phyloP scores from a whole-genome alignment of 2,888 invertebrate species.

The Selenia dentaria region DNA sequence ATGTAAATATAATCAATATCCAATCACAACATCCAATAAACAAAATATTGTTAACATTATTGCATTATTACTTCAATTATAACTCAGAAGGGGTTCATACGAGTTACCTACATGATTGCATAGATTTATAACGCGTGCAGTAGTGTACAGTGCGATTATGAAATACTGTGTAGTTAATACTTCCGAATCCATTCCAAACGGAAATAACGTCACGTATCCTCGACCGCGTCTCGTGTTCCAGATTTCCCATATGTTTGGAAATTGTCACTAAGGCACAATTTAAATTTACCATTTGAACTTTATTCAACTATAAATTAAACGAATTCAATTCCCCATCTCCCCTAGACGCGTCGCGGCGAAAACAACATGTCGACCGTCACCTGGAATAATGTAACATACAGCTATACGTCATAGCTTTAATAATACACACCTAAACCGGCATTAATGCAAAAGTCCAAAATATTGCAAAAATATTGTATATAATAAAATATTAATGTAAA shows the following conservation, averaged over 20 bases:
- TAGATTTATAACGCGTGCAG: constrained; percentile 44
- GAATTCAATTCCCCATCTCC: constrained; percentile 63
- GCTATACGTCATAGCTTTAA: constrained; percentile 17
- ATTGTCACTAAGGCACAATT: constrained; percentile 82
- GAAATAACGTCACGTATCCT: constrained; percentile 39
- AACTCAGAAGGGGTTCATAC: constrained; percentile 64
- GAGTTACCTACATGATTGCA: constrained; percentile 22
- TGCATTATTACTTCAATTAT: constrained; percentile 66
- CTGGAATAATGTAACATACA: constrained; percentile 7
- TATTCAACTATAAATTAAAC: constrained; percentile 74
- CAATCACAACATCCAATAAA: constrained; percentile 80
- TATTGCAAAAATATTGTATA: constrained; percentile 46
- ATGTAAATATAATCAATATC: constrained; percentile 64
- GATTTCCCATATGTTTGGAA: constrained; percentile 55
- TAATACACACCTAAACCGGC: constrained; percentile 36
- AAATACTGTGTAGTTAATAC: constrained; percentile 50
- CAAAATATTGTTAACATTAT: constrained; percentile 73
- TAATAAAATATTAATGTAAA: constrained; percentile 39
- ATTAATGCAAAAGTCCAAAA: constrained; percentile 39
- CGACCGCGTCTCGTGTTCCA: constrained; percentile 43
- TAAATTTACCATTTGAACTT: constrained; percentile 80
- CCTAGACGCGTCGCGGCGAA: neutral
- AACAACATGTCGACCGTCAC: neutral
- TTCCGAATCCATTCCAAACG: constrained; percentile 40
- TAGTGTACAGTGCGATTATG: constrained; percentile 65